Base-by-base conservation (phyloP, 2,113 vertebrate species). In the Malaclemys terrapin region DNA sequence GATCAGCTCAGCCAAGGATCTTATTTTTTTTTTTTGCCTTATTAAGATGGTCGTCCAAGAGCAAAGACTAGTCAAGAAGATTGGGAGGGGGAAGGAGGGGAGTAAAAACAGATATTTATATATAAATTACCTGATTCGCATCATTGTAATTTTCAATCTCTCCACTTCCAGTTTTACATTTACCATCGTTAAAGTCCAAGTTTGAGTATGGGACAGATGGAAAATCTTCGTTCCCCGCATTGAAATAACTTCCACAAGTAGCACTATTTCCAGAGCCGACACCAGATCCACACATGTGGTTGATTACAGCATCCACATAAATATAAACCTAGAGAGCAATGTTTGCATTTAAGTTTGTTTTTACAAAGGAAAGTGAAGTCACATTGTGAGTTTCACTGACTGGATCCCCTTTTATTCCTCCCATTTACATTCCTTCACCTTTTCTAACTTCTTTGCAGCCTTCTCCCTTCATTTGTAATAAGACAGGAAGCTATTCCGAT, bases 121-220 rank as follows among this genome's bases (percentile, higher is more conserved):
- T 52, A 53, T n/a, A 65, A 93, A 93, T 97, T 98, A 99, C 98
- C 99, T 99, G 99, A 98, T 98, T 94, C 16, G 97, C 93, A 96
- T 99, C 99, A 90, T 93, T 90, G 91, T 99, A 99, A 98, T 84
- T 98, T 97, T 99, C 98, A 98, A 99, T 98, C 27, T 99, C 98
- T 98, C 99, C 98, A 94, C 97, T 97, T 93, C 4, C 12, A 90
- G 86, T 96, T 59, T 3, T 88, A 96, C 99, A 99, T 98, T 98
- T 99, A 88, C 98, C 98, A 96, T 99, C 98, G 88, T 99, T 99
- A 98, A 98, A 99, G 96, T 99, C 99, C 98, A 97, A 98, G 52
- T 24, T 91, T 85, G 99, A 99, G 94, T 97, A 98, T 1, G 99
- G 99, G 78, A 99, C 99, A 95, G 98, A 98, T 95, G 99, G 98